These are phyloP conservation scores for Oxygymnocypris stewartii DNA, from an alignment of 2,113 vertebrate species.

Conservation along the genomic window DNA sequence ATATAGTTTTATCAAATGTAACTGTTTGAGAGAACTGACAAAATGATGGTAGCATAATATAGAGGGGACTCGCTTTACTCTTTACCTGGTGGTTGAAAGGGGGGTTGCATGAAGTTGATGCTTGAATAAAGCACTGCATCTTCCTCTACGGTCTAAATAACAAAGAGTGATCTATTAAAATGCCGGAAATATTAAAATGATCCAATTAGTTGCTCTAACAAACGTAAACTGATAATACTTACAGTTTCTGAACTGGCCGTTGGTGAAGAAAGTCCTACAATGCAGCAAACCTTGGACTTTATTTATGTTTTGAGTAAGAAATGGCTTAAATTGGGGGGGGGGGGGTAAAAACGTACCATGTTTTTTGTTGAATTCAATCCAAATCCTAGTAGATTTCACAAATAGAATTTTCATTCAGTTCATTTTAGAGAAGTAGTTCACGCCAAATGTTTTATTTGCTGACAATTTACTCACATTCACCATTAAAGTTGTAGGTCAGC, in stretches of 20 bases:
- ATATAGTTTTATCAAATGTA: not conserved
- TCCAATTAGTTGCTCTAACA: not conserved
- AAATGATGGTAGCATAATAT: not conserved
- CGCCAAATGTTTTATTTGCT: not conserved
- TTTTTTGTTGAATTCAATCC: not conserved
- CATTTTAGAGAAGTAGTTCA: not conserved
- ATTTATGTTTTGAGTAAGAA: not conserved
- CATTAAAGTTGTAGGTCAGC: not conserved
- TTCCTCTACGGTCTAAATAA: conserved; percentile 2
- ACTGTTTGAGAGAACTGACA: too few relatives aligned
- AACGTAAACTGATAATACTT: not conserved
- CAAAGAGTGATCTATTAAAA: not conserved
- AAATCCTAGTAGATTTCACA: not conserved
- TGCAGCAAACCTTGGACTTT: not conserved
- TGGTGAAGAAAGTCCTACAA: not conserved
- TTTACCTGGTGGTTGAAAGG: not conserved
- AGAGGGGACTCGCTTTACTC: not conserved
- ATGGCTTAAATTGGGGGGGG: not conserved
- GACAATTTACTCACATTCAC: not conserved
- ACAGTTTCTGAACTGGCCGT: not conserved
- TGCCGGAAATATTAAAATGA: not conserved
- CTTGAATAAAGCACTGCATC: not conserved
- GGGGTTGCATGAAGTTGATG: not conserved
- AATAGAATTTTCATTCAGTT: not conserved
- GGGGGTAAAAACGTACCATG: not conserved